phyloP scores from a whole-genome alignment of 2,888 invertebrate genomes.

The Andrena fulva region DNA sequence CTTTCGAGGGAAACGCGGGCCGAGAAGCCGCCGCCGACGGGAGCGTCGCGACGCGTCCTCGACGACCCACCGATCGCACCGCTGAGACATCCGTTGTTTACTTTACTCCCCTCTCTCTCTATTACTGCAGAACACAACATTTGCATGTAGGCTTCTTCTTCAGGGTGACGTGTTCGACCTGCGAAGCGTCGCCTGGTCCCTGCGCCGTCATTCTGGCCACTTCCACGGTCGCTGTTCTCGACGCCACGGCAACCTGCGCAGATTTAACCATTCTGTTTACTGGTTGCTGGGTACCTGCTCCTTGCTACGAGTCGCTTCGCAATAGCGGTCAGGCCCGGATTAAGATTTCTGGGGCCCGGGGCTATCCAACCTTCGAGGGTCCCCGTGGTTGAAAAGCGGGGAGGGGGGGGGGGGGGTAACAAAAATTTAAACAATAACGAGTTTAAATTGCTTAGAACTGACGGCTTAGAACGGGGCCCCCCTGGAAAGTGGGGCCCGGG shows the following conservation, averaged over 20 bases:
- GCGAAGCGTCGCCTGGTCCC: slow-evolving; percentile 90
- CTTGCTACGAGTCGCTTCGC: background rate
- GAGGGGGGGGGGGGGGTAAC: too few relatives aligned
- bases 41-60: slow-evolving; percentile 5
- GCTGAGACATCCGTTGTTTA: slow-evolving; percentile 20
- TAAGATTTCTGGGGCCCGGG: too few relatives aligned
- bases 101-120: slow-evolving; percentile 36
- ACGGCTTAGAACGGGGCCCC: too few relatives aligned
- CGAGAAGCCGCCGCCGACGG: slow-evolving; percentile 5
- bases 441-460: too few relatives aligned
- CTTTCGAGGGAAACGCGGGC: slow-evolving; percentile 14
- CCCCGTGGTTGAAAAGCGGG: too few relatives aligned
- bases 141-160: slow-evolving; percentile 98
- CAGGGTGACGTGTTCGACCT: slow-evolving; percentile 96
- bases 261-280: slow-evolving; percentile 1
- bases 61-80: slow-evolving; percentile 11
- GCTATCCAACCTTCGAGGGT: too few relatives aligned
- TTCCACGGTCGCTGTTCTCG: slow-evolving; percentile 88
- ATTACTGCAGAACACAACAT: slow-evolving; percentile 96
- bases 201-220: slow-evolving; percentile 90
- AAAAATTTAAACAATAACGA: too few relatives aligned
- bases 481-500: too few relatives aligned
- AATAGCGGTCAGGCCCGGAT: too few relatives aligned
- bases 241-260: slow-evolving; percentile 77
- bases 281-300: background rate